Conservation (phyloP, 53 echinoderm and acorn worm genomes). For the Echinarachnius parma region DNA sequence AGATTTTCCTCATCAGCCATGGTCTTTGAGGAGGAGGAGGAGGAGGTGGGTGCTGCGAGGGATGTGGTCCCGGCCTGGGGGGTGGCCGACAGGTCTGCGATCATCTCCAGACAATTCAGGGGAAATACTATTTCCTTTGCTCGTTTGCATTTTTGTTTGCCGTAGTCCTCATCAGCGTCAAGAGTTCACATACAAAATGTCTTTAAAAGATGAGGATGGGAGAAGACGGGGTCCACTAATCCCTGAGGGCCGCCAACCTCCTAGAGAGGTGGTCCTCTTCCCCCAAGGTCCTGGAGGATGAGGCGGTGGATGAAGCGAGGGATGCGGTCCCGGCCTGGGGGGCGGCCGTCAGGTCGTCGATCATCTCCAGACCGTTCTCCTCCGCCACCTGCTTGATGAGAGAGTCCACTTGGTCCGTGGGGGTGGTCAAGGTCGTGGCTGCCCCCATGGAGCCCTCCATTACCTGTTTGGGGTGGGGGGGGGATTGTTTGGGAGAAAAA, state of each 20-base stretch:
- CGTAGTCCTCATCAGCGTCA: too few species aligned
- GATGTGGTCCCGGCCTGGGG: slow-evolving; percentile 58
- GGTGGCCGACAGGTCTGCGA: slow-evolving; percentile 70
- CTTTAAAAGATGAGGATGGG: too few species aligned
- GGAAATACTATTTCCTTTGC: too few species aligned
- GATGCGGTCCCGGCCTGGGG: slow-evolving; percentile 59
- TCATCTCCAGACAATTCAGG: slow-evolving; percentile 89
- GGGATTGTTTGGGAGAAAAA: too few species aligned
- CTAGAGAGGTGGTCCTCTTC: slow-evolving; percentile 76
- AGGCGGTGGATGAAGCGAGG: slow-evolving; percentile 43
- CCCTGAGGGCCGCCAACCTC: slow-evolving; percentile 77
- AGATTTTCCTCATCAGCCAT: slow-evolving; percentile 76
- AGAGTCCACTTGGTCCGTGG: slow-evolving; percentile 82
- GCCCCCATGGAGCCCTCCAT: slow-evolving; percentile 94
- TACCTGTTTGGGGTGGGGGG: too few species aligned
- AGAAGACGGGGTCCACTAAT: slow-evolving; percentile 37
- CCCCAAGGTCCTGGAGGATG: slow-evolving; percentile 52
- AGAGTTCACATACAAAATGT: too few species aligned
- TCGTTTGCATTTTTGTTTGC: too few species aligned
- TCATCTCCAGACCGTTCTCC: slow-evolving; percentile 89
- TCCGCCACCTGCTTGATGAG: slow-evolving; percentile 93
- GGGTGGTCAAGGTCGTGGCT: slow-evolving; percentile 87
- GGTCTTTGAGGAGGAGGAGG: slow-evolving; percentile 57
- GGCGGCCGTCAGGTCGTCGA: slow-evolving; percentile 71
- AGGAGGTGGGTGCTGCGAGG: slow-evolving; percentile 45